Evolutionary conservation across 2,797 vertebrate genomes (phyloP).

Genomic region (Pachyuromys duprasi): DNA sequence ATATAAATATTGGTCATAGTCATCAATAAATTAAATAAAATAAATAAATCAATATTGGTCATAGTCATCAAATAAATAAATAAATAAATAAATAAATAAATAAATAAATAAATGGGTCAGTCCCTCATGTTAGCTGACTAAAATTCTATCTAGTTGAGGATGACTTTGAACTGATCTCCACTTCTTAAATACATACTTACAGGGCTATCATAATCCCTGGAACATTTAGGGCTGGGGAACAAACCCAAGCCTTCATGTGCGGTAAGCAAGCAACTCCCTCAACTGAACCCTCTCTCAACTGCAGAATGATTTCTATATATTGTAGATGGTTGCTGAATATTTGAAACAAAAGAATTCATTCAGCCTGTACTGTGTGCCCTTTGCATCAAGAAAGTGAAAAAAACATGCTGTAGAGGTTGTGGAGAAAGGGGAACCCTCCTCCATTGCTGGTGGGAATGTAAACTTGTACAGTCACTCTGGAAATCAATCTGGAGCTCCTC

Average conservation of each 20-base stretch:
- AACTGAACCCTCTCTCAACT: neutral
- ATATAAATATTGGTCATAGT: neutral
- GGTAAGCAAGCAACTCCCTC: neutral
- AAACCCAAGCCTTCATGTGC: neutral
- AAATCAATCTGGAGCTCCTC: too few relatives aligned
- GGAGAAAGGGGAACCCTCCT: too few relatives aligned
- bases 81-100: too few relatives aligned
- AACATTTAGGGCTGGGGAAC: neutral
- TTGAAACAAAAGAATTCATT: neutral
- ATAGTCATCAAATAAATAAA: neutral
- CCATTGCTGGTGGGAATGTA: too few relatives aligned
- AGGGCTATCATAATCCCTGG: neutral
- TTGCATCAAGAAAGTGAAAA: neutral
- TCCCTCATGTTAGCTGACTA: neutral
- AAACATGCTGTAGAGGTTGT: too few relatives aligned
- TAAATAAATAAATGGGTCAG: neutral
- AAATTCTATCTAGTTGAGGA: neutral
- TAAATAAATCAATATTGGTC: neutral
- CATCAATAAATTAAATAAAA: too few relatives aligned
- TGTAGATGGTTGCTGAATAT: rapidly evolving
- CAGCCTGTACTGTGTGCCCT: neutral
- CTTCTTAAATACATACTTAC: neutral
- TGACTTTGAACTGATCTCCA: neutral
- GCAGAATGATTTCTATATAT: neutral
- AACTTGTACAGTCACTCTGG: too few relatives aligned